These are phyloP conservation scores for Homarus gammarus DNA, from an alignment of 2,888 invertebrate genomes.

Conservation along the genomic window DNA sequence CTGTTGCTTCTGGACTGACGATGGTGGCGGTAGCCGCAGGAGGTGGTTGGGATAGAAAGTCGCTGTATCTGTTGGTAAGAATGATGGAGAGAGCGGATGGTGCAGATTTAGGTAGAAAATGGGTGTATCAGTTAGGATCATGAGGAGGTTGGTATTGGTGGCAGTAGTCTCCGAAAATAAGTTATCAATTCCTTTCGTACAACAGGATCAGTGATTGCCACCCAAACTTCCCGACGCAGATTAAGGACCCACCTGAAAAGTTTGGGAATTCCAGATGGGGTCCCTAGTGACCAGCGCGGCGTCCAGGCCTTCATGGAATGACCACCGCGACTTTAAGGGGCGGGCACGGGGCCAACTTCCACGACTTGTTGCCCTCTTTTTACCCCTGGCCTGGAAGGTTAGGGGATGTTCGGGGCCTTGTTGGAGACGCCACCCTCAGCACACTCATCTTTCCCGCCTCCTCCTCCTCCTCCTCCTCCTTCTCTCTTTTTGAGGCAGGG, in stretches of 20 bases:
- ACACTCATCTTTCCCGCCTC: background rate
- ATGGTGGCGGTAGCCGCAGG: background rate
- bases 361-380: conserved; percentile 4
- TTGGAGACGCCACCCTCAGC: background rate
- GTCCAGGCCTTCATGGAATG: background rate
- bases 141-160: no score
- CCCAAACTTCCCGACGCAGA: background rate
- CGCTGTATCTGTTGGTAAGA: no score
- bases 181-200: background rate
- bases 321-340: background rate
- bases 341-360: background rate
- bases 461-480: background rate
- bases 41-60: no score
- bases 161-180: no score
- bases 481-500: background rate
- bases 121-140: no score
- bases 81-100: background rate
- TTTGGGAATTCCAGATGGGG: background rate
- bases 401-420: conserved; percentile 1
- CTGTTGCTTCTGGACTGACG: background rate
- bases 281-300: background rate
- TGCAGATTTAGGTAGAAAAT: background rate
- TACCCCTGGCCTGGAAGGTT: background rate
- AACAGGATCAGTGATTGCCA: background rate
- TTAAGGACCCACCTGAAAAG: conserved; percentile 7